A percentile compares a stretch with the other conserved stretches of the same genome.
Conservation (phyloP, 1,140 invertebrate genomes). For the Bombus affinis region DNA sequence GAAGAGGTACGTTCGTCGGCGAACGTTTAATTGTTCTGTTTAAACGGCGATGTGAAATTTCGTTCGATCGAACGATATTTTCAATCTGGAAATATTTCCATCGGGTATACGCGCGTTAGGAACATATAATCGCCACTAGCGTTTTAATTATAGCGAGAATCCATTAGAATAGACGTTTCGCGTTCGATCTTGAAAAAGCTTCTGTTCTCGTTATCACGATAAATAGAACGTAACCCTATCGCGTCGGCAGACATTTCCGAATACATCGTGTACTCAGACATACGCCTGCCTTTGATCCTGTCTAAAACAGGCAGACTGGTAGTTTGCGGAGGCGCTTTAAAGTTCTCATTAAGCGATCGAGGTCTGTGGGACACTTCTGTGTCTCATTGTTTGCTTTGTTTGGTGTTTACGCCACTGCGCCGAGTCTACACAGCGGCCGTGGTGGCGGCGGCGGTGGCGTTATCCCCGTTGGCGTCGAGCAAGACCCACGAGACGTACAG, state of each 20-base stretch:
- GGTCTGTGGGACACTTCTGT: slow-evolving; percentile 77
- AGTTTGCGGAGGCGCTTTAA: slow-evolving; percentile 71
- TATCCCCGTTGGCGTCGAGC: slow-evolving; percentile 30
- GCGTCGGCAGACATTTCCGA: not conserved
- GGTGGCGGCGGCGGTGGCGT: slow-evolving; percentile 20
- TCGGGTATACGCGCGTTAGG: not conserved
- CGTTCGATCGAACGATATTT: not conserved
- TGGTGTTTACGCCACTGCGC: slow-evolving; percentile 74
- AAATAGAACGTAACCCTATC: not conserved
- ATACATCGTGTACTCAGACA: not conserved
- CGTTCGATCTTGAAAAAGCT: not conserved
- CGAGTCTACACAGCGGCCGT: slow-evolving; percentile 34
- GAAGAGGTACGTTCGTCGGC: not conserved
- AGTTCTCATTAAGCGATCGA: slow-evolving; percentile 79
- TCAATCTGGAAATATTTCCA: not conserved
- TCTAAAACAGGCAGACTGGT: slow-evolving; percentile 56
- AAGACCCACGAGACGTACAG: slow-evolving; percentile 13
- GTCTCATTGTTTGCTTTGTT: slow-evolving; percentile 78
- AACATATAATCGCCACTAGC: not conserved
- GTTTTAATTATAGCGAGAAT: not conserved
- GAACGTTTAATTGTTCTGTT: not conserved
- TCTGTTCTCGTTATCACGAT: too few relatives aligned
- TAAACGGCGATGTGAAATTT: not conserved
- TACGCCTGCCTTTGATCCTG: not conserved
- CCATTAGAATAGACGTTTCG: rapidly evolving